A percentile compares a stretch with the other conserved stretches of the same genome.
phyloP scores from a whole-genome alignment of 2,113 vertebrate species.

The Gymnarchus niloticus region DNA sequence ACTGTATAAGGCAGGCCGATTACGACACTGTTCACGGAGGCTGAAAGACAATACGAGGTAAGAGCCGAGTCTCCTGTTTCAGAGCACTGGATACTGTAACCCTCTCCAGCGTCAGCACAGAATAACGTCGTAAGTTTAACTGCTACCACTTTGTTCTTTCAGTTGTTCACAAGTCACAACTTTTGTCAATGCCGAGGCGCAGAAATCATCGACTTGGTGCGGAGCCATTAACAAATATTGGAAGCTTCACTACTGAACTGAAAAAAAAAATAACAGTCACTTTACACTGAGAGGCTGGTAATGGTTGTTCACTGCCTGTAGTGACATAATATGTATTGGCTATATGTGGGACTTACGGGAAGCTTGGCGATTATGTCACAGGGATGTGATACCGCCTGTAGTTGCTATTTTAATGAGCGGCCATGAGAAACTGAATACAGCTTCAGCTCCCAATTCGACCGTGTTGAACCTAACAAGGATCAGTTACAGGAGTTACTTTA shows the following conservation, averaged over 20 bases:
- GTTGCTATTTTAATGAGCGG: conserved; percentile 38
- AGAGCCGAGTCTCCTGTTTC: not conserved
- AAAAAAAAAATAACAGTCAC: not conserved
- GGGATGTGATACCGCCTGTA: conserved; percentile 32
- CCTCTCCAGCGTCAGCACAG: not conserved
- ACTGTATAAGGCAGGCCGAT: not conserved
- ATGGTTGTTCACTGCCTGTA: conserved; percentile 16
- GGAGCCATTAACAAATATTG: not conserved
- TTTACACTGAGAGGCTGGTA: conserved; percentile 15
- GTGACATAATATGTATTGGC: conserved; percentile 11
- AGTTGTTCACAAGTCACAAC: not conserved
- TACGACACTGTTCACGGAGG: not conserved
- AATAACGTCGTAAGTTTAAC: not conserved
- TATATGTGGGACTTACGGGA: conserved; percentile 24
- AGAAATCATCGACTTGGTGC: too few relatives aligned
- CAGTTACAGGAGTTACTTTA: conserved; percentile 14
- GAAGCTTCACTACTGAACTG: not conserved
- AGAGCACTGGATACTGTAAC: not conserved
- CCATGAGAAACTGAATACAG: conserved; percentile 46
- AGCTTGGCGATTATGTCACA: conserved; percentile 33
- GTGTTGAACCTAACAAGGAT: not conserved
- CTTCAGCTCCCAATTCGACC: conserved; percentile 32
- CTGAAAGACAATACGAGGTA: not conserved
- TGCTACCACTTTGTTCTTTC: not conserved
- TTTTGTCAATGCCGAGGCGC: not conserved